Percentiles rank a stretch among this genome's conserved stretches.
Evolutionary conservation across 2,113 vertebrate genomes (phyloP).

Genomic region (Chaetops frenatus): DNA sequence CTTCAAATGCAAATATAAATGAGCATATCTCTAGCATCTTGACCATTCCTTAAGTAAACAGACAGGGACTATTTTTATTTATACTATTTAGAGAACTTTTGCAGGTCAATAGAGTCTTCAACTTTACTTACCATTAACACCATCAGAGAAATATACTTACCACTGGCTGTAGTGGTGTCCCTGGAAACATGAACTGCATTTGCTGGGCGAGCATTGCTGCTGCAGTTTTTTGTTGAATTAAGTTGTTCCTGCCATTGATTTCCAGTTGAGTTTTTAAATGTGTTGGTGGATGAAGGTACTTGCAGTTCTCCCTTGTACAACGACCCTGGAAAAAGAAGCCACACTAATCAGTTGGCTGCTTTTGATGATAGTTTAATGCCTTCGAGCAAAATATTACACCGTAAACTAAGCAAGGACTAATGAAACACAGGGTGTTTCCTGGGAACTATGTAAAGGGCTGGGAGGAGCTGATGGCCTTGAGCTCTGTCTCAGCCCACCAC

Average conservation of each 20-base stretch:
- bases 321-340: constrained; percentile 80
- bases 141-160: constrained; percentile 72
- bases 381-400: not conserved
- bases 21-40: not conserved
- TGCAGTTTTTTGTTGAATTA: constrained; percentile 99
- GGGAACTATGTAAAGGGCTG: not conserved
- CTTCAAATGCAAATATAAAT: not conserved
- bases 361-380: not conserved
- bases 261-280: constrained; percentile 98
- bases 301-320: constrained; percentile 98
- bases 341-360: not conserved
- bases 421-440: not conserved
- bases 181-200: constrained; percentile 99
- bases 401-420: not conserved
- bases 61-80: not conserved
- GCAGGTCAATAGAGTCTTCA: not conserved
- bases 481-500: not conserved
- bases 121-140: not conserved
- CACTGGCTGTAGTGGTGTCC: constrained; percentile 92
- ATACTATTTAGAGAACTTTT: not conserved
- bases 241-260: constrained; percentile 97
- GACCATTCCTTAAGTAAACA: not conserved
- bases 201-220: constrained; percentile 98
- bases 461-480: not conserved
- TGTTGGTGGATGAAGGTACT: constrained; percentile 97